Evolutionary conservation across 2,888 invertebrate genomes (phyloP), one percentile per base, ranked within the genome.

Genomic region (Stictocephala bisonia): DNA sequence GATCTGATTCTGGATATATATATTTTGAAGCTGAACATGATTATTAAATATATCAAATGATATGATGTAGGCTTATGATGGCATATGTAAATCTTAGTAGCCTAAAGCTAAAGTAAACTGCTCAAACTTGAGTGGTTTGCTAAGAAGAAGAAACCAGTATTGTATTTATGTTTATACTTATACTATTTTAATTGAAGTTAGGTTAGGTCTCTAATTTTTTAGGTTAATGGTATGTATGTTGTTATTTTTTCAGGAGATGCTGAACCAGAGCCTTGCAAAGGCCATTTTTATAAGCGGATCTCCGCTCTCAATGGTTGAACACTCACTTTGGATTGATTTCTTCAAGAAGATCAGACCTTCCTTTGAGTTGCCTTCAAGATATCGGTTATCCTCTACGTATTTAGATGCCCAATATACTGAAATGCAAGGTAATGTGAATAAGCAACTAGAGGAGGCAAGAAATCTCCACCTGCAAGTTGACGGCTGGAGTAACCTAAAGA

Each of bases 281-380:
- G 74, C 71, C 27, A 53, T 74, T 31, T 66, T 71, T 11, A 60
- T 71, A 9, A 74, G 74, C 24, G 74, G 74, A 22, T 64, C 53
- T 26, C 71, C 74, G 3, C 48, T 74, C 26, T 71, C 70, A 41
- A 71, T 74, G 64, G 53, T 71, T 35, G 74, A 74, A n/a, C 60
- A 73, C 51, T 70, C 73, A 70, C 69, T 73, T 24, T 73, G 69
- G 73, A 60, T 69, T 18, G 64, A 73, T 48, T 69, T 73, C 50
- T 73, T 73, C 50, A 60, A 70, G 27, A 60, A 64, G 31, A 48
- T 71, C 20, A 41, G 66, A 51, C 71, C 71, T 22, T 74, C 74
- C 11, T 71, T 66, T 24, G 29, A 64, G 53, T 41, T 71, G 29
- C 71, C 66, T 48, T 67, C 69, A 50, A 69, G 51, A 20, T 67